Evolutionary conservation across 2,113 vertebrate species (phyloP), one percentile per base, ranked within the genome.

Genomic region (Turnix velox): DNA sequence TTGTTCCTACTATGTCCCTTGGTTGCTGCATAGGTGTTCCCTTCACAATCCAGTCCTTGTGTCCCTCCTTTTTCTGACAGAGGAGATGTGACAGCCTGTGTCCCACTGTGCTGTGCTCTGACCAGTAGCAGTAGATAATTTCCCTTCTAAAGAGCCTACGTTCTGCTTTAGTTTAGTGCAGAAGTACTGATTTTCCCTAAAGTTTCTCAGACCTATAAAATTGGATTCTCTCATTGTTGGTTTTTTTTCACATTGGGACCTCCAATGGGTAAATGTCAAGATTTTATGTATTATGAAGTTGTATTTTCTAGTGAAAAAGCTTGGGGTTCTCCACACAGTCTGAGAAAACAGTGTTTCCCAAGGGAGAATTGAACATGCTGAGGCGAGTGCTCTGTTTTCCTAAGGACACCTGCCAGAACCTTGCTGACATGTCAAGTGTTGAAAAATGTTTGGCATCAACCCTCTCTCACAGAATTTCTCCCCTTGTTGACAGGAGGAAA

Each of bases 351-450:
- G 40, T 5, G 17, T 91, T 95, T 96, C 90, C 93, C 87, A 91
- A 92, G 84, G 87, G 87, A 58, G 22, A 87, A 54, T 65, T 37
- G 84, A 91, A 95, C 95, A 65, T 83, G 95, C 90, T 94, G 71
- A 89, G 85, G 76, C 95, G 22, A 92, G 87, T 87, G 45, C 58
- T 89, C 74, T 95, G 74, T 94, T 95, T 95, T 91, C 62, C 54
- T 89, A 58, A 92, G 71, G 95, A 94, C 90, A 95, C 92, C 92
- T 95, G 95, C 93, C 94, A 96, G 90, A 95, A 76, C 58, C 84
- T 89, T 80, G 82, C 87, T 94, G 87, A 95, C 74, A 89, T 76
- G 82, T 84, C 62, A 85, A 61, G 90, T 1, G 71, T 66, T 95
- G 94, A 96, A 92, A 95, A 94, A 91, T 87, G 45, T 71, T 93